Percentiles rank a stretch among this genome's conserved stretches.
Conservation (phyloP, 2,797 vertebrate genomes). For the Trematomus bernacchii region DNA sequence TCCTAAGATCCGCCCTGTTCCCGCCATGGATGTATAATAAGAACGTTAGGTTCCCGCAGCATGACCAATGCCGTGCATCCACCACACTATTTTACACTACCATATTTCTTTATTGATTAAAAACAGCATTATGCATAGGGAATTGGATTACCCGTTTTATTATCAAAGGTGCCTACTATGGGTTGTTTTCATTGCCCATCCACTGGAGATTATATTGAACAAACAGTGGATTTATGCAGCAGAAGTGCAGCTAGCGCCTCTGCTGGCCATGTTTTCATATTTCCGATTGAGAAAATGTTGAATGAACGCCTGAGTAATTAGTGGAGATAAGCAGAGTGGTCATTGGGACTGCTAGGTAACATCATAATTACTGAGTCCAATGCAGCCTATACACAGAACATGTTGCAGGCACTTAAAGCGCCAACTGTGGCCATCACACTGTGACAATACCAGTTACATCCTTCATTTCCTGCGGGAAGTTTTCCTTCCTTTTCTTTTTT, state of each 20-base stretch:
- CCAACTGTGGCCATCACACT: background rate
- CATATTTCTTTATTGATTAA: rapidly evolving
- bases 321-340: conserved; percentile 21
- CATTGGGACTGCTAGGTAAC: conserved; percentile 20
- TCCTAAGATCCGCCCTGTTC: conserved; percentile 75
- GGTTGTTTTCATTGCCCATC: background rate
- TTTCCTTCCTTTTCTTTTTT: too few species aligned
- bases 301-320: conserved; percentile 22
- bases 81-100: rapidly evolving
- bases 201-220: background rate
- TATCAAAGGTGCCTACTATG: background rate
- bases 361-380: conserved; percentile 21
- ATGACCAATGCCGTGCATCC: background rate
- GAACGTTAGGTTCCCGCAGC: conserved; percentile 23
- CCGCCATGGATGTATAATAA: background rate
- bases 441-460: background rate
- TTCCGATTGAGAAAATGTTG: background rate
- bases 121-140: rapidly evolving
- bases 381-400: background rate
- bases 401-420: background rate
- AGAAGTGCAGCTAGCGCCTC: conserved; percentile 49
- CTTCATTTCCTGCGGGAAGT: background rate
- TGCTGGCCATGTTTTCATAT: conserved; percentile 1
- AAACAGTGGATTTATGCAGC: background rate
- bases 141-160: background rate